These are phyloP conservation scores for Melanaphis sacchari DNA, from an alignment of 1,140 invertebrate species.

Conservation along the genomic window DNA sequence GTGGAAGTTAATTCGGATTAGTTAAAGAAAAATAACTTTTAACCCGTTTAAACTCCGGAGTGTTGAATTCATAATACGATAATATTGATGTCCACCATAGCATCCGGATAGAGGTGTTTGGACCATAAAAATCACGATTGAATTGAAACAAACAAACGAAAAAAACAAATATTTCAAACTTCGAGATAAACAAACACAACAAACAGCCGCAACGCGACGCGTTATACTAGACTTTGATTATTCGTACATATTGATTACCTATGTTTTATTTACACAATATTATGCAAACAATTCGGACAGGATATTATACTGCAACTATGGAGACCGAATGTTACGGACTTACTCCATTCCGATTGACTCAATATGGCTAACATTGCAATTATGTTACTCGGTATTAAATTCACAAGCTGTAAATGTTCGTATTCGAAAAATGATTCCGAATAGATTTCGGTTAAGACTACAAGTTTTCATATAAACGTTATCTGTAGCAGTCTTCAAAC, in stretches of 20 bases:
- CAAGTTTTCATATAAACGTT: background rate
- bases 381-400: too few species aligned
- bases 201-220: background rate
- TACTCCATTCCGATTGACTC: background rate
- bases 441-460: background rate
- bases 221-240: background rate
- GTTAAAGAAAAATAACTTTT: background rate
- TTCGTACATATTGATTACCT: background rate
- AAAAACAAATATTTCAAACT: slow-evolving; percentile 2
- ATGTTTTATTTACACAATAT: background rate
- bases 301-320: background rate
- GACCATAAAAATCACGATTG: background rate
- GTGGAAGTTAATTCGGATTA: background rate
- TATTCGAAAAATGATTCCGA: background rate
- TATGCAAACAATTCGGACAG: background rate
- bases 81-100: background rate
- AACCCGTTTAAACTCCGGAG: background rate
- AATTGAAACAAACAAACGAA: background rate
- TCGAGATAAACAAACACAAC: background rate
- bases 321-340: background rate
- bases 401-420: too few species aligned
- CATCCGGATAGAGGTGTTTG: background rate
- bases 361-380: background rate
- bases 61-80: background rate
- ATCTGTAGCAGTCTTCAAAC: background rate